Base-by-base conservation (phyloP, 2,888 invertebrate genomes). In the Trissonchulus latispiculum region DNA sequence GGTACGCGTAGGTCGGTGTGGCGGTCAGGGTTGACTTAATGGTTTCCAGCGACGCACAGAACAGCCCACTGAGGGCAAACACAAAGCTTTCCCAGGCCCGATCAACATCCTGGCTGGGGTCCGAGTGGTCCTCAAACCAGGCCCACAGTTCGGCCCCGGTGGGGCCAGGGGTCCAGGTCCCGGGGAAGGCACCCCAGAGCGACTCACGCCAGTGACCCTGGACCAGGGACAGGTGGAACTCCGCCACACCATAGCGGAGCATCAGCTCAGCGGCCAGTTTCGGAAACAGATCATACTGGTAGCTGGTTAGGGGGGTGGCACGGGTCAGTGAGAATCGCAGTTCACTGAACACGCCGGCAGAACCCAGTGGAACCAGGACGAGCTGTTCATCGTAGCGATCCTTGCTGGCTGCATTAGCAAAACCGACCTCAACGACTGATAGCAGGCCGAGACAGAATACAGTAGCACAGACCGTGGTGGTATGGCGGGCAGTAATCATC, bases 21-120 rank as follows among this genome's bases (percentile, higher is more conserved):
- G 94, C 87, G 73, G 91, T 92, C 79, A 93, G 93, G 1, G 90
- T 89, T 72, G 88, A 87, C 81, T 92, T 91, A 77, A 97, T 91
- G 82, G 95, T 95, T 85, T 96, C 95, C 18, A 99, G 86, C 0
- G 97, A 97, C 18, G 96, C 92, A 86, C 99, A 99, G 75, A 99
- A 89, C 2, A 97, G 87, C 1, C 99, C 99, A 29, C 96, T 93
- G 61, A 99, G 87, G 0, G 94, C 90, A 81, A 93, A 91, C 71
- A 92, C 90, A 37, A 99, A 85, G 78, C 90, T 90, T 79, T 89
- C 89, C 97, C 97, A 99, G 68, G 78, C 89, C 70, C 87, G 86
- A 82, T 95, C 90, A 8, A 95, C 88, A 83, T 66, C 48, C 31
- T 33, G 29, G 77, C 82, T 81, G 81, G 86, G 86, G 85, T 86